A percentile compares a stretch with the other conserved stretches of the same genome.
Evolutionary conservation across 2,113 vertebrate genomes (phyloP).

Genomic region (Lepisosteus oculatus): DNA sequence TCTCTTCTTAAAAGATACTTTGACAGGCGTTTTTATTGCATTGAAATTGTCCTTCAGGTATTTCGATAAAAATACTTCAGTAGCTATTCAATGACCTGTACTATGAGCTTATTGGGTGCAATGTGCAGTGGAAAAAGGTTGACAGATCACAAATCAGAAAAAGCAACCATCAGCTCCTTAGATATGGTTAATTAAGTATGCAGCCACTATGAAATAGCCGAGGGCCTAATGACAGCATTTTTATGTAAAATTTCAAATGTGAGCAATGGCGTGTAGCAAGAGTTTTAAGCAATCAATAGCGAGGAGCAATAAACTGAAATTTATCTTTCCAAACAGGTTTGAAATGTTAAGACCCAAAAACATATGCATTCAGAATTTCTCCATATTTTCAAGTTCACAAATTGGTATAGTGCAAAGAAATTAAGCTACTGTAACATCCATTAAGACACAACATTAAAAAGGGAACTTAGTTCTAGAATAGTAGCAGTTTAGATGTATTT

Average conservation of each 20-base stretch:
- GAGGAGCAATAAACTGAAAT: constrained; percentile 20
- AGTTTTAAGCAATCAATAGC: constrained; percentile 49
- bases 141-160: constrained; percentile 55
- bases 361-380: not conserved
- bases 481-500: no score
- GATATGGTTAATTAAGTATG: constrained; percentile 63
- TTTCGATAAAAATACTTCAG: constrained; percentile 44
- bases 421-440: no score
- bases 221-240: constrained; percentile 49
- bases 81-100: constrained; percentile 55
- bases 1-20: constrained; percentile 45
- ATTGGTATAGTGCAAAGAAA: no score
- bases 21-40: constrained; percentile 45
- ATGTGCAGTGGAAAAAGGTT: constrained; percentile 35
- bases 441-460: no score
- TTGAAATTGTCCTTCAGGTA: constrained; percentile 48
- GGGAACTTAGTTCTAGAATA: no score
- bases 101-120: constrained; percentile 38
- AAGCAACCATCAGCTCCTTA: constrained; percentile 50
- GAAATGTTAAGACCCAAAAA: not conserved
- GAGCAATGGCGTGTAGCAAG: constrained; percentile 44
- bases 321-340: not conserved
- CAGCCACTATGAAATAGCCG: constrained; percentile 48
- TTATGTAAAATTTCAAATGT: constrained; percentile 49
- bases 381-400: no score